These are phyloP conservation scores for Tachina grossa DNA, from an alignment of 2,888 invertebrate species.

Conservation along the genomic window DNA sequence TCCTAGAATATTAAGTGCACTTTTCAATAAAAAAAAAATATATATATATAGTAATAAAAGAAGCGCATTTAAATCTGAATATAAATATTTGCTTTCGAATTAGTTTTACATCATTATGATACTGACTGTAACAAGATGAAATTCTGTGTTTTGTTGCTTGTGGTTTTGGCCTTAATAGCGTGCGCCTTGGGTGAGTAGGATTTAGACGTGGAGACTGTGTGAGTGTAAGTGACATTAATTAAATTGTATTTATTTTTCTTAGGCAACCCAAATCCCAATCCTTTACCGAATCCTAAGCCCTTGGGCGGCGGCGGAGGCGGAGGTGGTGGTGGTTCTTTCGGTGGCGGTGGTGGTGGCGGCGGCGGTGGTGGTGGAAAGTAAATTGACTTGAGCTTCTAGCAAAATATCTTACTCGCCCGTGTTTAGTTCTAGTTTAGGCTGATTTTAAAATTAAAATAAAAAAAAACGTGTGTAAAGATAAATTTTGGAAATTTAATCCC, in stretches of 20 bases:
- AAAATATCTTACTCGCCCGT: neutral
- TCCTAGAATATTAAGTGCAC: constrained; percentile 13
- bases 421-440: constrained; percentile 7
- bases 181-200: constrained; percentile 54
- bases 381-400: neutral
- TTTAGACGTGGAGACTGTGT: neutral
- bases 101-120: constrained; percentile 37
- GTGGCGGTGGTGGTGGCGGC: constrained; percentile 68
- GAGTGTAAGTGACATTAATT: neutral
- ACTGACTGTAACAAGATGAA: constrained; percentile 46
- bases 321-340: constrained; percentile 61
- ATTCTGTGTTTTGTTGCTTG: constrained; percentile 55
- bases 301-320: constrained; percentile 39
- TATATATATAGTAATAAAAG: neutral
- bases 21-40: neutral
- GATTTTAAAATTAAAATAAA: constrained; percentile 4
- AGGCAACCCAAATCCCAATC: constrained; percentile 57
- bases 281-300: constrained; percentile 45
- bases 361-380: constrained; percentile 63
- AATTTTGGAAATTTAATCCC: too few relatives aligned
- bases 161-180: constrained; percentile 56
- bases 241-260: neutral
- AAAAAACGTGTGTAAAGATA: too few relatives aligned
- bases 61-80: constrained; percentile 14
- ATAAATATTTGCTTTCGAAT: constrained; percentile 49